Percentiles rank a stretch among this genome's conserved stretches.
Evolutionary conservation across 2,888 invertebrate species (phyloP).

Genomic region (Lasius platythorax): DNA sequence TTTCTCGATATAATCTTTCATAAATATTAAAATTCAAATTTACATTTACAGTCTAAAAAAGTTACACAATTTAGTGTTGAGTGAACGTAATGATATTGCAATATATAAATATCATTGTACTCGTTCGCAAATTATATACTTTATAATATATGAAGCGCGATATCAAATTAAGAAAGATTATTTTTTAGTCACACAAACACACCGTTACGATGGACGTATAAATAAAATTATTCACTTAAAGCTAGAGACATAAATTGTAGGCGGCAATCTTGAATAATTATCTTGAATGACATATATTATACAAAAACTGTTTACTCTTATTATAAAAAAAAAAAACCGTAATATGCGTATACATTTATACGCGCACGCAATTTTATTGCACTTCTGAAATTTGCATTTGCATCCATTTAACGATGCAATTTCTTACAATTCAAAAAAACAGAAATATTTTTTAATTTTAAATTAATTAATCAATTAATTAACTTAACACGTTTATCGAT

Average conservation of each 20-base stretch:
- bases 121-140: background rate
- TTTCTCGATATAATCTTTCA: background rate
- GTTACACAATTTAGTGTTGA: background rate
- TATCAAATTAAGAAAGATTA: conserved; percentile 11
- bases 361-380: background rate
- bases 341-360: background rate
- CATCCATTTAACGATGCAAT: no score
- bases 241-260: background rate
- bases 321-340: background rate
- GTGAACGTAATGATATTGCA: background rate
- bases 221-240: conserved; percentile 13
- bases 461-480: background rate
- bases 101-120: background rate
- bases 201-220: background rate
- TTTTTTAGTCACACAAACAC: background rate
- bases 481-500: background rate
- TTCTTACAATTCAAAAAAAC: background rate
- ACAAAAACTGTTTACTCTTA: background rate
- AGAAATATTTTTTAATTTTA: background rate
- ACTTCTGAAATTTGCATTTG: no score
- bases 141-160: conserved; percentile 5
- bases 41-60: background rate
- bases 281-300: background rate
- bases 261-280: background rate
- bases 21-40: background rate